These are phyloP conservation scores for Ecliptopera silaceata DNA, from an alignment of 2,888 invertebrate genomes.

Conservation along the genomic window DNA sequence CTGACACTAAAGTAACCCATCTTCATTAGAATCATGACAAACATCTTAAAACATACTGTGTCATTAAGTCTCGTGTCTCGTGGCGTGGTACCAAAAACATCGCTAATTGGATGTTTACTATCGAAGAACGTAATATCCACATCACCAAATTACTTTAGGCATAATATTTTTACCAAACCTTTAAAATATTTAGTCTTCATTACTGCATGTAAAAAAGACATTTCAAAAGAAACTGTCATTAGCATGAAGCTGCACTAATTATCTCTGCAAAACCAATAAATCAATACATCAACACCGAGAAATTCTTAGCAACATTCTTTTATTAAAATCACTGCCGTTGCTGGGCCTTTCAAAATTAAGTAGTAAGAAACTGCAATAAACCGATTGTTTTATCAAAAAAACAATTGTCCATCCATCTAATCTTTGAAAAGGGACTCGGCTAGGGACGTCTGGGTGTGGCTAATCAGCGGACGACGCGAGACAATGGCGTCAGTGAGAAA, in stretches of 20 bases:
- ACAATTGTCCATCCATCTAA: slow-evolving; percentile 46
- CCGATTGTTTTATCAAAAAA: slow-evolving; percentile 29
- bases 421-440: slow-evolving; percentile 38
- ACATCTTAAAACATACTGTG: too few species aligned
- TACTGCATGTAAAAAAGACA: background rate
- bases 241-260: slow-evolving; percentile 38
- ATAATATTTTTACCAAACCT: background rate
- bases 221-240: slow-evolving; percentile 3
- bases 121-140: too few species aligned
- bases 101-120: too few species aligned
- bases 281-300: slow-evolving; percentile 40
- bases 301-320: slow-evolving; percentile 25
- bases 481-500: slow-evolving; percentile 76
- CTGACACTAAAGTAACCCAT: too few species aligned
- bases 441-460: slow-evolving; percentile 59
- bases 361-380: slow-evolving; percentile 36
- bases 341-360: slow-evolving; percentile 29
- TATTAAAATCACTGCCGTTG: slow-evolving; percentile 6
- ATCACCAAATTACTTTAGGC: too few species aligned
- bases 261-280: slow-evolving; percentile 32
- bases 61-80: too few species aligned
- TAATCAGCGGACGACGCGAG: slow-evolving; percentile 66
- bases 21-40: background rate
- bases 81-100: too few species aligned
- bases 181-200: background rate